Evolutionary conservation across 2,888 invertebrate genomes (phyloP), one percentile per base, ranked within the genome.

Genomic region (Stenchaetothrips biformis): DNA sequence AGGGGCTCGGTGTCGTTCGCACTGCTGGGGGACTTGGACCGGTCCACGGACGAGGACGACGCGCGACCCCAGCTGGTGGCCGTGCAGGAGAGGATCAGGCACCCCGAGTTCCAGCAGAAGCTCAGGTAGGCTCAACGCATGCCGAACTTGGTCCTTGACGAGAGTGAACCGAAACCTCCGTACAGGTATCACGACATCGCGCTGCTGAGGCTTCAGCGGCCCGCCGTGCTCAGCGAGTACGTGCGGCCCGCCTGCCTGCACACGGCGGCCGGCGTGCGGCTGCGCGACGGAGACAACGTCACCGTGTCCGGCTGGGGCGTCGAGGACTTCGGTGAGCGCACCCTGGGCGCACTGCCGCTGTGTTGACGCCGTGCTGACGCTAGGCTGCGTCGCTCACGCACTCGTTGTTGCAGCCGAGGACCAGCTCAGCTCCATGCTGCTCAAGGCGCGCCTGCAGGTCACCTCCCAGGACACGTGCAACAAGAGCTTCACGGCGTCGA

Each of bases 271-370:
- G 13, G 18, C 18, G 59, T 59, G 59, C 59, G 13, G 59, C 59
- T 59, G 18, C 6, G 11, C 67, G 67, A 21, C 67, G 25, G 25
- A 1, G 67, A 21, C 67, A 9, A 21, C 67, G 67, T 74, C 9
- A n/a, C 25, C 67, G 67, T 74, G 21, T 21, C 67, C 67, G 67
- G 67, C 67, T 74, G 67, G 67, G 67, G 67, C 67, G 67, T 25
- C 67, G 4, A 11, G 1, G 67, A 74, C 9, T 74, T 21, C n/a
- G 25, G 67, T 21, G 25, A n/a, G 67, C 25, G 53, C 67, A 21
- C 7, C 62, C 21, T 62, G 0, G 4, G 16, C 4, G 25, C 37
- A 37, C 25, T 11, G 25, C 9, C 21, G 21, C 7, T 4, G 1
- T 6, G 67, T 9, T 7, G 67, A 9, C 21, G 67, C 1, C 1